Conservation (phyloP, 2,888 invertebrate genomes). For the Cecidostiba fungosa region DNA sequence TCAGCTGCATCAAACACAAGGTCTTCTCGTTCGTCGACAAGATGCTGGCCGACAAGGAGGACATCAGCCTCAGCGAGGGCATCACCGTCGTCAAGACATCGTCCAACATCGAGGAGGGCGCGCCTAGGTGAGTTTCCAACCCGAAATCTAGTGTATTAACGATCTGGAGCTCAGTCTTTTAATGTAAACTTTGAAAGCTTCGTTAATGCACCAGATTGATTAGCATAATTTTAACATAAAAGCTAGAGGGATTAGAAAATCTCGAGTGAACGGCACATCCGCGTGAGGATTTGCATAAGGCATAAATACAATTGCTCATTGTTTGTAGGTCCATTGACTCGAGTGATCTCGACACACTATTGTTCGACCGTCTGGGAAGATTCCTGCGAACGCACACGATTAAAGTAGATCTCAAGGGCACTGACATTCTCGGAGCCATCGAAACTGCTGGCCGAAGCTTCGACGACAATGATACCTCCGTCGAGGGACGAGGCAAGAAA, state of each 20-base stretch:
- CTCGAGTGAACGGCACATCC: neutral
- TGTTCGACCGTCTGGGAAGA: conserved; percentile 86
- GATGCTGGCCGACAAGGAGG: conserved; percentile 90
- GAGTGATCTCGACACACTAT: conserved; percentile 83
- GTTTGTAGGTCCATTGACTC: conserved; percentile 77
- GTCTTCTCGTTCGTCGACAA: conserved; percentile 93
- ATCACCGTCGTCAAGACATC: conserved; percentile 91
- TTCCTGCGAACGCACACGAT: conserved; percentile 91
- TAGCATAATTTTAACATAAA: neutral
- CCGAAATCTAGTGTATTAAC: neutral
- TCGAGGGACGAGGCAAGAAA: conserved; percentile 89
- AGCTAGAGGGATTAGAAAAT: neutral
- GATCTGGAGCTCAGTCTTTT: neutral
- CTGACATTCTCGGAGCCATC: conserved; percentile 90
- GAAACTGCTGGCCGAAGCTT: conserved; percentile 90
- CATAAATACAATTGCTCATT: conserved; percentile 33
- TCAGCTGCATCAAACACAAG: conserved; percentile 93
- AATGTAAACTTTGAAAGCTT: neutral
- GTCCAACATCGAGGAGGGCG: conserved; percentile 87
- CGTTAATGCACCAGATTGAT: neutral
- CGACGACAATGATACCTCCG: conserved; percentile 83
- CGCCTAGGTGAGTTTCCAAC: conserved; percentile 87
- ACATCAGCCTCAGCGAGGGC: conserved; percentile 90
- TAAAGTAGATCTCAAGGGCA: conserved; percentile 92
- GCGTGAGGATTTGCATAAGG: conserved; percentile 20